phyloP scores from a whole-genome alignment of 2,113 vertebrate species.

The Cryptomyrus ogoouensis region DNA sequence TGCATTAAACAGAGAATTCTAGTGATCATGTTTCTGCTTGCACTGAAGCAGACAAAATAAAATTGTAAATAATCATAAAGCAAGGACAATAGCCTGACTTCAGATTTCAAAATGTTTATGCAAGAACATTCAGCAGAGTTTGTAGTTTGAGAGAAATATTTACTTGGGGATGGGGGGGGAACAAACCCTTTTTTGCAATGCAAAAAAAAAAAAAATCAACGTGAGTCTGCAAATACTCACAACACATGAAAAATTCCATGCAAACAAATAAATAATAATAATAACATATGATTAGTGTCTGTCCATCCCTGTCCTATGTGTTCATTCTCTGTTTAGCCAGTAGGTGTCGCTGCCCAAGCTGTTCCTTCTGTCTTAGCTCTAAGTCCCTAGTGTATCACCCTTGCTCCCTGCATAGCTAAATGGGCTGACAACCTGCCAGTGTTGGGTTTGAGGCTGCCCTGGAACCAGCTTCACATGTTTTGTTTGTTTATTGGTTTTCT shows the following conservation, averaged over 20 bases:
- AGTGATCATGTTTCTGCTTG: neutral
- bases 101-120: neutral
- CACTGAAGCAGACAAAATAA: neutral
- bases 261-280: neutral
- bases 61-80: neutral
- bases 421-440: too few species aligned
- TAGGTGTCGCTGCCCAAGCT: too few species aligned
- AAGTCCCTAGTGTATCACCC: too few species aligned
- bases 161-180: neutral
- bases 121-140: neutral
- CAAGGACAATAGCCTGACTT: neutral
- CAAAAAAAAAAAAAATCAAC: neutral
- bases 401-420: too few species aligned
- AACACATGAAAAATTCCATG: neutral
- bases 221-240: neutral
- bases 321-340: too few species aligned
- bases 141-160: neutral
- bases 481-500: too few species aligned
- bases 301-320: too few species aligned
- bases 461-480: too few species aligned
- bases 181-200: neutral
- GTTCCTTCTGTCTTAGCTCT: too few species aligned
- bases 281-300: neutral
- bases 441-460: too few species aligned
- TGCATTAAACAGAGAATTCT: neutral